phyloP scores from a whole-genome alignment of 2,113 vertebrate genomes.

The Variabilichromis moorii region DNA sequence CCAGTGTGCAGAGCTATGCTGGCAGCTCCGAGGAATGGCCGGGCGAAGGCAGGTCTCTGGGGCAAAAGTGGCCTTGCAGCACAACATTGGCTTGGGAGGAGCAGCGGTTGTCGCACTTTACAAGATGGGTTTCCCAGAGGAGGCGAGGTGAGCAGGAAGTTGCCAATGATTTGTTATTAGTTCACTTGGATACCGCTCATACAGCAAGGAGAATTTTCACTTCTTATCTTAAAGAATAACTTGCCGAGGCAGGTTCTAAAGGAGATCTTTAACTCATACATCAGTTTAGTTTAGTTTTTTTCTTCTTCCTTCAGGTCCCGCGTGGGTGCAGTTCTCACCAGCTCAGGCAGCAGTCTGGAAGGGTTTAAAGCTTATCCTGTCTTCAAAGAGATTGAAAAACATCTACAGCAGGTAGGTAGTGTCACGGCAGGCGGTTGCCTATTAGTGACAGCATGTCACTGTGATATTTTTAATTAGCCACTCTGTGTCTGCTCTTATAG shows the following conservation, averaged over 20 bases:
- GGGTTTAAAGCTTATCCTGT: slow-evolving; percentile 81
- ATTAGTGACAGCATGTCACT: background rate
- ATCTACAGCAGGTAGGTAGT: slow-evolving; percentile 77
- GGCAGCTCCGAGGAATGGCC: slow-evolving; percentile 90
- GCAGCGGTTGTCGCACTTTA: slow-evolving; percentile 84
- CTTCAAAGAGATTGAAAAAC: slow-evolving; percentile 92
- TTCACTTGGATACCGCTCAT: background rate
- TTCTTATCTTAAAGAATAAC: background rate
- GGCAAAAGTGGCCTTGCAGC: slow-evolving; percentile 88
- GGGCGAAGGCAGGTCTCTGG: slow-evolving; percentile 80
- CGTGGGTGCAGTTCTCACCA: slow-evolving; percentile 70
- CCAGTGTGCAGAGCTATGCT: slow-evolving; percentile 95
- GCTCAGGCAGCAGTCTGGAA: slow-evolving; percentile 61
- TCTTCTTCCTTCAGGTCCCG: slow-evolving; percentile 35
- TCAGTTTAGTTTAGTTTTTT: background rate
- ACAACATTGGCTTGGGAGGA: slow-evolving; percentile 90
- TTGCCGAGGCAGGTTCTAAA: background rate
- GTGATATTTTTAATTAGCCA: background rate
- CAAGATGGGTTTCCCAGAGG: slow-evolving; percentile 83
- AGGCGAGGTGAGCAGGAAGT: slow-evolving; percentile 62
- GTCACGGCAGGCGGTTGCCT: background rate
- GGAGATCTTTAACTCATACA: background rate
- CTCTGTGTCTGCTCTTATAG: background rate
- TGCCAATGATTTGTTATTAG: background rate
- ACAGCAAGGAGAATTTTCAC: background rate